phyloP scores from a whole-genome alignment of 1,140 invertebrate genomes.

The Drosophila kurseongensis region DNA sequence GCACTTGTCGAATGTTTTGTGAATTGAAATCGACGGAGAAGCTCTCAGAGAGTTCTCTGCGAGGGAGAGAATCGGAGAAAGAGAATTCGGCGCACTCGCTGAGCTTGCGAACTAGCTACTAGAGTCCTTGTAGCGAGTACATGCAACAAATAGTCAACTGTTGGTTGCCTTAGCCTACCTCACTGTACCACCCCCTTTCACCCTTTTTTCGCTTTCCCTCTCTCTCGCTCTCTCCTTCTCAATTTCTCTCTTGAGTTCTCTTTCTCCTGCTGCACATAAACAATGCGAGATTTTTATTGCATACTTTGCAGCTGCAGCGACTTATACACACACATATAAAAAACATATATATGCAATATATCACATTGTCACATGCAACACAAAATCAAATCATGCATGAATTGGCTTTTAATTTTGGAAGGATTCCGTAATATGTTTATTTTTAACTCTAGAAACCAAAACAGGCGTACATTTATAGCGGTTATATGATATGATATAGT shows the following conservation, averaged over 20 bases:
- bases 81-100: slow-evolving; percentile 39
- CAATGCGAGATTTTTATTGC: slow-evolving; percentile 81
- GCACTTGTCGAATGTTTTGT: slow-evolving; percentile 83
- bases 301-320: slow-evolving; percentile 79
- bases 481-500: slow-evolving; percentile 9
- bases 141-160: slow-evolving; percentile 83
- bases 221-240: neutral
- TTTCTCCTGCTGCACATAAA: slow-evolving; percentile 67
- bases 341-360: slow-evolving; percentile 40
- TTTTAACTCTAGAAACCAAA: neutral
- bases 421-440: no score
- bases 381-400: slow-evolving; percentile 62
- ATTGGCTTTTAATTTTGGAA: neutral
- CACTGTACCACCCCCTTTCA: slow-evolving; percentile 55
- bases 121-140: slow-evolving; percentile 39
- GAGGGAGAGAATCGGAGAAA: slow-evolving; percentile 7
- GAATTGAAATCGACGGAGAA: slow-evolving; percentile 54
- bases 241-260: neutral
- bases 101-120: slow-evolving; percentile 4
- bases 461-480: slow-evolving; percentile 1
- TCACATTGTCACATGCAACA: slow-evolving; percentile 81
- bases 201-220: neutral
- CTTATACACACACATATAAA: slow-evolving; percentile 55
- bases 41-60: slow-evolving; percentile 9
- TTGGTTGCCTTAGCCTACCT: slow-evolving; percentile 81